Evolutionary conservation across 2,888 invertebrate genomes (phyloP).

Genomic region (Stenoptilia bipunctidactyla): DNA sequence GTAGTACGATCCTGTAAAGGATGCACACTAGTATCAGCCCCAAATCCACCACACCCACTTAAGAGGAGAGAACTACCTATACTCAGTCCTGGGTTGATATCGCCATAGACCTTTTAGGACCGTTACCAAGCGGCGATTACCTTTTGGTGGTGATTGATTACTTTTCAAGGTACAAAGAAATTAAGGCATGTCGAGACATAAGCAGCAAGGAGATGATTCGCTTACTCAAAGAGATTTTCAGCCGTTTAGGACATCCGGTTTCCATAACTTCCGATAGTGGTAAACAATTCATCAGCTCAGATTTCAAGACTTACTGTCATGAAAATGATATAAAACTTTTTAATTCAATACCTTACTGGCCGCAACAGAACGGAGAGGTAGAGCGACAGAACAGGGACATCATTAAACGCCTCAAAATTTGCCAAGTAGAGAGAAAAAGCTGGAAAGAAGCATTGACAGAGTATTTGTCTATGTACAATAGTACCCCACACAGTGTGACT

Average conservation of each 20-base stretch:
- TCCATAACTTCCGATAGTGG: constrained; percentile 16
- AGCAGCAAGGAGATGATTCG: constrained; percentile 6
- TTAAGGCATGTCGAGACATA: constrained; percentile 7
- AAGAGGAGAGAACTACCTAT: constrained; percentile 17
- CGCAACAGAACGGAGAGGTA: constrained; percentile 16
- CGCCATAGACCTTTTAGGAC: constrained; percentile 21
- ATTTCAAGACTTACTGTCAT: constrained; percentile 12
- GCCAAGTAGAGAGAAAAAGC: constrained; percentile 6
- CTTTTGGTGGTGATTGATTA: background rate
- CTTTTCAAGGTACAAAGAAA: constrained; percentile 1
- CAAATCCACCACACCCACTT: constrained; percentile 15
- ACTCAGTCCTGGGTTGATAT: constrained; percentile 18
- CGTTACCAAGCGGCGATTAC: constrained; percentile 9
- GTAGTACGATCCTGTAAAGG: constrained; percentile 13
- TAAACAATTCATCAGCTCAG: constrained; percentile 13
- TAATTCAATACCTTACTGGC: constrained; percentile 13
- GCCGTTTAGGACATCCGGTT: constrained; percentile 10
- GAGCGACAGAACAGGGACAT: constrained; percentile 15
- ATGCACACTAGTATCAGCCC: constrained; percentile 10
- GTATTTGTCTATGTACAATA: constrained; percentile 14
- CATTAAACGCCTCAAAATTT: constrained; percentile 9
- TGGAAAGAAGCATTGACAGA: constrained; percentile 2
- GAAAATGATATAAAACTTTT: constrained; percentile 8
- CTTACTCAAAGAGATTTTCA: constrained; percentile 12
- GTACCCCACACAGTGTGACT: constrained; percentile 14